These are phyloP conservation scores for Fragum sueziense DNA, from an alignment of 2,888 invertebrate species.

Conservation along the genomic window DNA sequence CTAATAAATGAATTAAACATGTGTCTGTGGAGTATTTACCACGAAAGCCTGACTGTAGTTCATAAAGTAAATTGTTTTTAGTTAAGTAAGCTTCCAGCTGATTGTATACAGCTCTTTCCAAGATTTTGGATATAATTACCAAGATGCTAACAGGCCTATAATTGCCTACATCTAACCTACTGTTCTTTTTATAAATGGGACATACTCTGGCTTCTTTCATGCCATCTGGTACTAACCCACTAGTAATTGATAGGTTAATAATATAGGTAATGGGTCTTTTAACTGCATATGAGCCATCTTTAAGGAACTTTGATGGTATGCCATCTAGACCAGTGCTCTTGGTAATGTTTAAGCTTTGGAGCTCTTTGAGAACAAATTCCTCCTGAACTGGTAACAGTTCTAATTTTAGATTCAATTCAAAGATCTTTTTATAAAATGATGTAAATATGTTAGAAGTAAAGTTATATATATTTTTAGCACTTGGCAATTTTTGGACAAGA, in stretches of 20 bases:
- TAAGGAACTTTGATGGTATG: conserved; percentile 15
- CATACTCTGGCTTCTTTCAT: not conserved
- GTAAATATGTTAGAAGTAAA: not conserved
- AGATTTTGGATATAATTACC: conserved; percentile 22
- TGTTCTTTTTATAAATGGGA: not conserved
- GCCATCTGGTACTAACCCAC: not conserved
- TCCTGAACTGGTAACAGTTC: conserved; percentile 2
- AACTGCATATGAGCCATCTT: not conserved
- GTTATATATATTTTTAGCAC: not conserved
- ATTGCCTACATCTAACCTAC: conserved; percentile 21
- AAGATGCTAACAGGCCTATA: conserved; percentile 33
- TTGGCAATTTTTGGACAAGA: conserved; percentile 16
- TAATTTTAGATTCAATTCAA: not conserved
- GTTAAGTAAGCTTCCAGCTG: conserved; percentile 13
- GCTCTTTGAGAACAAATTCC: conserved; percentile 31
- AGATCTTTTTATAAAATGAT: not conserved
- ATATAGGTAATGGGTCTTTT: not conserved
- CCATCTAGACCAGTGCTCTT: conserved; percentile 19
- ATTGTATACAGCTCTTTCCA: conserved; percentile 29
- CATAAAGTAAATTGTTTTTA: not conserved
- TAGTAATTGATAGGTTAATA: not conserved
- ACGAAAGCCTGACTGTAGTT: not conserved
- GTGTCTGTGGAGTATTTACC: not conserved
- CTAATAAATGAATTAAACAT: not conserved
- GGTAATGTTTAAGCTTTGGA: conserved; percentile 26